Evolutionary conservation across 2,113 vertebrate genomes (phyloP).

Genomic region (Ageneiosus marmoratus): DNA sequence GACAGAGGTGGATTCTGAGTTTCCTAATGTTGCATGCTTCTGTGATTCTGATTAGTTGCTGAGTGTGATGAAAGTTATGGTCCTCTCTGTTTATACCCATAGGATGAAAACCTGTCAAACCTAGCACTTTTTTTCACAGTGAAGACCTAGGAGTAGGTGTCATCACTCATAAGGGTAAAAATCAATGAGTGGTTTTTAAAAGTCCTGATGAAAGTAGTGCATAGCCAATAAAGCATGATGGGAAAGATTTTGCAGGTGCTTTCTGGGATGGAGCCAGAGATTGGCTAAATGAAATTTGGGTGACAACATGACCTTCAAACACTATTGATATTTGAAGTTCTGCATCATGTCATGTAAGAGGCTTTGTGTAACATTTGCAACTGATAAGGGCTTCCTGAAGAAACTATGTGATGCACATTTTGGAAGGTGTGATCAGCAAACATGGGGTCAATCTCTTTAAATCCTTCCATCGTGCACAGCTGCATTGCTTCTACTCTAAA

Average conservation of each 20-base stretch:
- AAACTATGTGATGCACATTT: neutral
- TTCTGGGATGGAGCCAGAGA: conserved; percentile 1
- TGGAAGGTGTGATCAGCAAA: neutral
- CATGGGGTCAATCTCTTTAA: conserved; percentile 2
- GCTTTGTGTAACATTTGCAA: neutral
- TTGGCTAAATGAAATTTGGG: conserved; percentile 6
- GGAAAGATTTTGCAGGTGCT: conserved; percentile 23
- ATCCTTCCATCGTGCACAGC: neutral
- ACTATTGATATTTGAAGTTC: conserved; percentile 23
- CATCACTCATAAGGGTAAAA: neutral
- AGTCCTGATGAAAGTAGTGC: neutral
- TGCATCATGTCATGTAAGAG: neutral
- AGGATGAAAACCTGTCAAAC: conserved; percentile 11
- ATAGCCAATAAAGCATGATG: conserved; percentile 13
- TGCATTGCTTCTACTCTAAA: neutral
- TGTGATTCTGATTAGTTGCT: conserved; percentile 4
- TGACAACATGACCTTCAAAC: conserved; percentile 36
- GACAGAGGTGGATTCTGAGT: neutral
- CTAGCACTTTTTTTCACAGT: neutral
- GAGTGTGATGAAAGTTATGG: neutral
- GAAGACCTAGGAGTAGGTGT: neutral
- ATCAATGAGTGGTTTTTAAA: conserved; percentile 17
- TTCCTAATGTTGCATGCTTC: neutral
- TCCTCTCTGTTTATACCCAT: conserved; percentile 3
- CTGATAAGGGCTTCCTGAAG: conserved; percentile 1